Evolutionary conservation across 2,113 vertebrate species (phyloP).

Genomic region (Alaudala cheleensis): DNA sequence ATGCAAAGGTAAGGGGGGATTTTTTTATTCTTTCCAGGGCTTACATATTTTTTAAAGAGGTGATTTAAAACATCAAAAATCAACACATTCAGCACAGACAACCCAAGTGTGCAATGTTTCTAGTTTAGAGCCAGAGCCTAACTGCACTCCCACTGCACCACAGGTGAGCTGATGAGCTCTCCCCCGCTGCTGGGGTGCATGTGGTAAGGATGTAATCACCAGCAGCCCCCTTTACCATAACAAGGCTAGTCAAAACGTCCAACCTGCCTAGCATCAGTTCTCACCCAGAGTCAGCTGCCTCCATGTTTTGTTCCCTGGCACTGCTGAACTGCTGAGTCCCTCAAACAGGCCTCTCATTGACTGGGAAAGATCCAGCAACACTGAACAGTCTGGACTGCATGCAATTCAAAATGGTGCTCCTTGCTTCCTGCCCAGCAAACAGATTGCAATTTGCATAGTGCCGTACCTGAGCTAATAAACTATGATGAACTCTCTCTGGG

Average conservation of each 20-base stretch:
- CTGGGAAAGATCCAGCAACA: not conserved
- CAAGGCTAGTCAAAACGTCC: not conserved
- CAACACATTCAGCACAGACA: not conserved
- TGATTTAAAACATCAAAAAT: not conserved
- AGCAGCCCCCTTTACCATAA: not conserved
- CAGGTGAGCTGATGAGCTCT: not conserved
- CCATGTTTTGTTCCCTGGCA: not conserved
- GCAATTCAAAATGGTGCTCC: not conserved
- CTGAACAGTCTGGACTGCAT: not conserved
- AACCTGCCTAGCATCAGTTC: not conserved
- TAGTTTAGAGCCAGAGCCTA: not conserved
- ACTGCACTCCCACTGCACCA: not conserved
- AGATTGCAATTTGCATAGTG: conserved; percentile 14
- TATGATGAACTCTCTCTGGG: not conserved
- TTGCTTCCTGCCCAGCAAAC: conserved; percentile 4
- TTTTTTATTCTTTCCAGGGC: not conserved
- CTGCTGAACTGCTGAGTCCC: not conserved
- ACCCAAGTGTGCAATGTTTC: not conserved
- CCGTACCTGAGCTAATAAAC: conserved; percentile 27
- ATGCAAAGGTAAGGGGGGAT: not conserved
- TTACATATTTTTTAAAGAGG: not conserved
- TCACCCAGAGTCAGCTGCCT: not conserved
- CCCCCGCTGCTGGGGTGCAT: not conserved
- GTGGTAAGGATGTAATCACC: not conserved
- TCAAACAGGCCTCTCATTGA: not conserved